These are phyloP conservation scores for Leptestheria dahalacensis DNA, from an alignment of 1,140 invertebrate genomes.

Conservation along the genomic window DNA sequence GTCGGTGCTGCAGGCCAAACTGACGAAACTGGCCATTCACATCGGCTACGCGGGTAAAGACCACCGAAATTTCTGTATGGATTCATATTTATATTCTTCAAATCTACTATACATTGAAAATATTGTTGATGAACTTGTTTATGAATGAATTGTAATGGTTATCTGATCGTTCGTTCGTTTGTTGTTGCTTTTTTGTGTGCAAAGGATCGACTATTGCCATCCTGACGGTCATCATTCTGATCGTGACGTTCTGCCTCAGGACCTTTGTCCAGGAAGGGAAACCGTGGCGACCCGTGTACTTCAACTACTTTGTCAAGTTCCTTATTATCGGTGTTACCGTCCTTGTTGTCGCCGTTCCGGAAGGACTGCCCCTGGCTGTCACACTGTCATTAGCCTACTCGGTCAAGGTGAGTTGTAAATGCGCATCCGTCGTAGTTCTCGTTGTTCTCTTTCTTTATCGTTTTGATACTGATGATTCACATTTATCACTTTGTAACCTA, in stretches of 20 bases:
- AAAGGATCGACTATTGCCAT: slow-evolving; percentile 87
- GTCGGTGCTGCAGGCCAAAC: slow-evolving; percentile 94
- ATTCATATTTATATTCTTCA: no score
- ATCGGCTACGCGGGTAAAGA: slow-evolving; percentile 85
- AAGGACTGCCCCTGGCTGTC: slow-evolving; percentile 94
- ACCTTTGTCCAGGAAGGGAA: slow-evolving; percentile 67
- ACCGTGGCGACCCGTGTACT: slow-evolving; percentile 60
- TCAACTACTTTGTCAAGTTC: slow-evolving; percentile 85
- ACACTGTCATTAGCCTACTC: slow-evolving; percentile 96
- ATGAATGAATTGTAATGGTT: no score
- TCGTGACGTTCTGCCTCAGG: slow-evolving; percentile 84
- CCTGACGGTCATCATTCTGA: slow-evolving; percentile 87
- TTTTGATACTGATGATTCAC: no score
- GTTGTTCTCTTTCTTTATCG: no score
- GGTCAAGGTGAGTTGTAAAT: slow-evolving; percentile 97
- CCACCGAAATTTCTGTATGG: background rate
- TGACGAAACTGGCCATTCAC: slow-evolving; percentile 96
- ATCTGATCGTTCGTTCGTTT: background rate
- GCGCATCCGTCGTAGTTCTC: no score
- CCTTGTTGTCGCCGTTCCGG: slow-evolving; percentile 95
- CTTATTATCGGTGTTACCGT: slow-evolving; percentile 99
- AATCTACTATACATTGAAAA: no score
- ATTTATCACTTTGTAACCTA: no score
- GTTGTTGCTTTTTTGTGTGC: slow-evolving; percentile 15
- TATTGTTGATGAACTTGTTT: background rate